A percentile compares a stretch with the other conserved stretches of the same genome.
Conservation (phyloP, 2,888 invertebrate species). For the Polymixis lichenea region DNA sequence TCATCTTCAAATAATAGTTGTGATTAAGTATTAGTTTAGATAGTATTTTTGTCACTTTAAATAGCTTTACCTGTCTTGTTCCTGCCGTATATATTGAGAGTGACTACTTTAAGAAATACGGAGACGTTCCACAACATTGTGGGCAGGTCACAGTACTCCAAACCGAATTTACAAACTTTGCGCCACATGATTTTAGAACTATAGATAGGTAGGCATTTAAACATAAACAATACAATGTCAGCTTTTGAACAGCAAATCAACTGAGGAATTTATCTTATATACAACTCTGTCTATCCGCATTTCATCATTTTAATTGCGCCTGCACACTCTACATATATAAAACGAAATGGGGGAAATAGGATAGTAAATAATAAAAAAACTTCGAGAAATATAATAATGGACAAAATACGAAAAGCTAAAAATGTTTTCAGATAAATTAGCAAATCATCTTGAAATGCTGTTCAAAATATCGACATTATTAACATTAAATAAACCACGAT, state of each 20-base stretch:
- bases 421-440: not conserved
- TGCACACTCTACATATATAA: not conserved
- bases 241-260: not conserved
- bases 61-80: slow-evolving; percentile 68
- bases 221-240: not conserved
- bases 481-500: not conserved
- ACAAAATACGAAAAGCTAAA: not conserved
- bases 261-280: not conserved
- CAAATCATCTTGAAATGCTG: no score
- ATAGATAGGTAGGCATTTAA: no score
- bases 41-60: not conserved
- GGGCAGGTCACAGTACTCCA: slow-evolving; percentile 74
- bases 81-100: slow-evolving; percentile 73
- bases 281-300: not conserved
- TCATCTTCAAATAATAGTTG: no score
- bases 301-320: not conserved
- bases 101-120: slow-evolving; percentile 68
- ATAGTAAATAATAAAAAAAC: not conserved
- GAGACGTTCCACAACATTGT: slow-evolving; percentile 78
- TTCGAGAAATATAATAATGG: not conserved
- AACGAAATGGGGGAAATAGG: no score
- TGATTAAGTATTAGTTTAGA: not conserved
- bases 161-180: slow-evolving; percentile 68
- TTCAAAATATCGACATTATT: not conserved
- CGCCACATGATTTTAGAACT: slow-evolving; percentile 20